Evolutionary conservation across 2,888 invertebrate species (phyloP).

Genomic region (Epistrophella euchroma): DNA sequence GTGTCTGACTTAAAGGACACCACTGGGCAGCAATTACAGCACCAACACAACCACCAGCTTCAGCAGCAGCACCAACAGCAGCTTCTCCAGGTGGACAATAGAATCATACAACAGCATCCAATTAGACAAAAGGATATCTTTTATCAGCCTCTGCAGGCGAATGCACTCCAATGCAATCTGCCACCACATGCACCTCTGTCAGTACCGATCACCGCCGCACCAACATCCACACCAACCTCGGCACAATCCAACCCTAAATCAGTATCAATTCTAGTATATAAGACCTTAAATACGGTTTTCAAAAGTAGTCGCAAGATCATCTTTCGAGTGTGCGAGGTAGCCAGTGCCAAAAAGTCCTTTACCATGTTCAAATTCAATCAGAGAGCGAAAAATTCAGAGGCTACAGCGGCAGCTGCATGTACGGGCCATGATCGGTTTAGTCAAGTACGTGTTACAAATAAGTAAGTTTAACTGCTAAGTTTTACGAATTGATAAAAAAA

Average conservation of each 20-base stretch:
- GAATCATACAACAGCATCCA: conserved; percentile 59
- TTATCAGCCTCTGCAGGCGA: conserved; percentile 72
- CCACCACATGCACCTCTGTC: conserved; percentile 69
- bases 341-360: conserved; percentile 83
- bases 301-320: conserved; percentile 84
- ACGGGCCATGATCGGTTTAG: conserved; percentile 93
- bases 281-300: conserved; percentile 84
- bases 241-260: conserved; percentile 81
- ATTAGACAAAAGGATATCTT: conserved; percentile 71
- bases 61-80: conserved; percentile 79
- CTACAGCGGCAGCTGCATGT: conserved; percentile 87
- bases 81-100: conserved; percentile 80
- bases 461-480: conserved; percentile 81
- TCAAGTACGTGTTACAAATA: conserved; percentile 86
- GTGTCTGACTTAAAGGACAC: conserved; percentile 72
- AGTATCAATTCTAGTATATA: conserved; percentile 83
- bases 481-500: no score
- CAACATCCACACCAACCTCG: conserved; percentile 76
- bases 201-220: conserved; percentile 68
- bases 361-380: conserved; percentile 89
- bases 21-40: conserved; percentile 75
- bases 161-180: conserved; percentile 68
- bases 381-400: conserved; percentile 81
- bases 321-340: conserved; percentile 84
- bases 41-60: conserved; percentile 76